A percentile compares a stretch with the other conserved stretches of the same genome.
These are phyloP conservation scores for Drosophila subpulchrella DNA, from an alignment of 1,140 invertebrate genomes.

Conservation along the genomic window DNA sequence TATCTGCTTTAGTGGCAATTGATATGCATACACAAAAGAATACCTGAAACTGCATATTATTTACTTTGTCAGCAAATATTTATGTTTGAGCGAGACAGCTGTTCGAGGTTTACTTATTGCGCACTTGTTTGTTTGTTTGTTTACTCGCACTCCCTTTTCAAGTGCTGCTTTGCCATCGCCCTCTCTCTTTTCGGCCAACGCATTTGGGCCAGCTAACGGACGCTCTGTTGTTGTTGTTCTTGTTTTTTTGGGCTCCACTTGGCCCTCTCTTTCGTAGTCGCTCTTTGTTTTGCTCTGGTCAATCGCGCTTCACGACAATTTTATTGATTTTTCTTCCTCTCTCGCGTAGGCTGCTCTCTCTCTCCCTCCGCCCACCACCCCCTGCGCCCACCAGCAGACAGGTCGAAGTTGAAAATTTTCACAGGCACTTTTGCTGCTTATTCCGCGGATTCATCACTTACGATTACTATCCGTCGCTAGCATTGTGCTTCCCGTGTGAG, in stretches of 20 bases:
- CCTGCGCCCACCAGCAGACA: slow-evolving; percentile 35
- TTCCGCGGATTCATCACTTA: slow-evolving; percentile 21
- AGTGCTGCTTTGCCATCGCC: background rate
- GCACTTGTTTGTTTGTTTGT: slow-evolving; percentile 46
- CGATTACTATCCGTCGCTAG: slow-evolving; percentile 17
- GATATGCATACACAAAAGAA: background rate
- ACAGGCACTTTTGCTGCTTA: slow-evolving; percentile 24
- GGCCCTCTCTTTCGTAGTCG: slow-evolving; percentile 41
- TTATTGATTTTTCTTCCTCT: slow-evolving; percentile 70
- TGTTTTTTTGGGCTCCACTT: slow-evolving; percentile 21
- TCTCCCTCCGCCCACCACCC: slow-evolving; percentile 13
- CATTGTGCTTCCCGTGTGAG: slow-evolving; percentile 20
- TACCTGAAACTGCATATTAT: slow-evolving; percentile 26
- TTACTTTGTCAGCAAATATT: slow-evolving; percentile 12
- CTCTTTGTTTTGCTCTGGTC: slow-evolving; percentile 71
- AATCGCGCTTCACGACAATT: slow-evolving; percentile 73
- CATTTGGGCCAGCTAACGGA: slow-evolving; percentile 71
- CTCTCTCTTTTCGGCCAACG: slow-evolving; percentile 38
- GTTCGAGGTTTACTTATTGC: slow-evolving; percentile 53
- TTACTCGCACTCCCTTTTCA: slow-evolving; percentile 18
- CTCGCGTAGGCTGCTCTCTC: slow-evolving; percentile 21
- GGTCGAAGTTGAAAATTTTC: slow-evolving; percentile 58
- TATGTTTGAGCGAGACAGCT: slow-evolving; percentile 52
- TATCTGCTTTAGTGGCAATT: background rate
- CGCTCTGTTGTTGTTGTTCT: slow-evolving; percentile 20